Conservation (phyloP, 2,113 vertebrate species). For the Plectropomus leopardus region DNA sequence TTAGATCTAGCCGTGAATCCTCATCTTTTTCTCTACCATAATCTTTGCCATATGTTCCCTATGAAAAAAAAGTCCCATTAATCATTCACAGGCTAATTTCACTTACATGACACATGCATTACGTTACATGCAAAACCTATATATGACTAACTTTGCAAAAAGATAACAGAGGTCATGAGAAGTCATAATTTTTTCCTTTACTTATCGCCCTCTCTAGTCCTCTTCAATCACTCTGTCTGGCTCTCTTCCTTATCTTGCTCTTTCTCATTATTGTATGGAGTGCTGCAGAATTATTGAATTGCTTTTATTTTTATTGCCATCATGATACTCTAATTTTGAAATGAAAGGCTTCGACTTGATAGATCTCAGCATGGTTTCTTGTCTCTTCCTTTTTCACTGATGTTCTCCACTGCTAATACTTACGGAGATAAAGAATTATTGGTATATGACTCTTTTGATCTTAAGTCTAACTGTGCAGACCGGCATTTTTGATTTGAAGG, state of each 20-base stretch:
- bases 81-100: slow-evolving; percentile 80
- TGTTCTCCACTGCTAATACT: neutral
- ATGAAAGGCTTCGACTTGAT: slow-evolving; percentile 7
- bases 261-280: neutral
- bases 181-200: slow-evolving; percentile 40
- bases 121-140: slow-evolving; percentile 68
- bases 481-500: neutral
- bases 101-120: slow-evolving; percentile 77
- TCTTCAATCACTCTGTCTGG: neutral
- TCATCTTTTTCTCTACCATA: slow-evolving; percentile 22
- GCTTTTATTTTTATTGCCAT: neutral
- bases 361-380: slow-evolving; percentile 9
- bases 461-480: neutral
- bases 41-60: slow-evolving; percentile 63
- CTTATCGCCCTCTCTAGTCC: neutral
- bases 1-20: slow-evolving; percentile 13
- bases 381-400: neutral
- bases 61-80: slow-evolving; percentile 74
- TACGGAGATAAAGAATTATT: neutral
- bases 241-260: neutral
- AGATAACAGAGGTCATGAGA: slow-evolving; percentile 55
- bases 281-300: slow-evolving; percentile 19
- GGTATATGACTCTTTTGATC: neutral
- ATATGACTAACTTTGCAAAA: slow-evolving; percentile 61
- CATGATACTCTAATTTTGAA: slow-evolving; percentile 1